Percentiles rank a stretch among this genome's conserved stretches.
Conservation (phyloP, 2,113 vertebrate species). For the Otus sunia region DNA sequence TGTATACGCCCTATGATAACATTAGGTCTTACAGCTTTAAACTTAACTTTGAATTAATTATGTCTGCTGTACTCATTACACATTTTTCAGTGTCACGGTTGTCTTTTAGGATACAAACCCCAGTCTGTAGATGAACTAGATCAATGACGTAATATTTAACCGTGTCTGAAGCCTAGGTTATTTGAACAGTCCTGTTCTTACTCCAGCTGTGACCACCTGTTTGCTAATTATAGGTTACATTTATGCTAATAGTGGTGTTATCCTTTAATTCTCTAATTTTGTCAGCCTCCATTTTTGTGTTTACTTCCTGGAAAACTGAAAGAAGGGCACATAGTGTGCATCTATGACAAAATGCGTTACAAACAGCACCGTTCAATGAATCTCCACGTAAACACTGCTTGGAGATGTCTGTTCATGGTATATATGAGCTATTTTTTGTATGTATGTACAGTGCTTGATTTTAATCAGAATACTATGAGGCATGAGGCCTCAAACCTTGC, state of each 20-base stretch:
- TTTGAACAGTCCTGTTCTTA: not conserved
- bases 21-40: not conserved
- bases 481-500: not conserved
- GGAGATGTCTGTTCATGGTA: not conserved
- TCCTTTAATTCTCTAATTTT: not conserved
- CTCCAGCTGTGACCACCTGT: not conserved
- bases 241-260: not conserved
- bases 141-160: not conserved
- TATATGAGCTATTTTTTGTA: not conserved
- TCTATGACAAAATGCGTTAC: not conserved
- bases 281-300: not conserved
- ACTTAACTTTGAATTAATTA: not conserved
- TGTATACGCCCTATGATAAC: no score
- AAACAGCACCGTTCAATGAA: not conserved
- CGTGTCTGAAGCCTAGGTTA: not conserved
- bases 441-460: not conserved
- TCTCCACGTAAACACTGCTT: not conserved
- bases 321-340: not conserved
- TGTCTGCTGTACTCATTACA: not conserved
- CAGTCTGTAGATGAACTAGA: not conserved
- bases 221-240: not conserved
- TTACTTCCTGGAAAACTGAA: not conserved
- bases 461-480: not conserved
- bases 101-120: not conserved
- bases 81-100: not conserved